Evolutionary conservation across 2,888 invertebrate species (phyloP).

Genomic region (Habrosyne pyritoides): DNA sequence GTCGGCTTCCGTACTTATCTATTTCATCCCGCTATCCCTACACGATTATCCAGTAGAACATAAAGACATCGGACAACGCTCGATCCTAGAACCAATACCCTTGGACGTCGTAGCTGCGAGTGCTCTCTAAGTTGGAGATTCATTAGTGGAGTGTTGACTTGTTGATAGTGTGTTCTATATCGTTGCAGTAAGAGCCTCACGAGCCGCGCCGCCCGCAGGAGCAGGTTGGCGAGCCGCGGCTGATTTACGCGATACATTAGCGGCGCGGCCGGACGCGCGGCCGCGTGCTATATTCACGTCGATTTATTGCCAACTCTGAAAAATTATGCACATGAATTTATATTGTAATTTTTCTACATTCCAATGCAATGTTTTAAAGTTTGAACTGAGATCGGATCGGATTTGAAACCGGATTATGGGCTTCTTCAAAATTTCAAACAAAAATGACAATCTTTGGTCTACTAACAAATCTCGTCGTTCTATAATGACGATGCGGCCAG

Average conservation of each 20-base stretch:
- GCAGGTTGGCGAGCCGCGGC: constrained; percentile 21
- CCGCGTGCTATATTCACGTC: constrained; percentile 39
- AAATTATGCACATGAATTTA: constrained; percentile 58
- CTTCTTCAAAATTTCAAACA: too few species aligned
- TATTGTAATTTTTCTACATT: constrained; percentile 27
- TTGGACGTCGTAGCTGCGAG: constrained; percentile 24
- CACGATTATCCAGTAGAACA: constrained; percentile 20
- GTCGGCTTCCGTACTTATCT: background rate
- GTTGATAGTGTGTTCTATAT: background rate
- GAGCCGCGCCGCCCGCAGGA: background rate
- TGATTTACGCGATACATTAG: constrained; percentile 73
- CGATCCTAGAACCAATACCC: constrained; percentile 29
- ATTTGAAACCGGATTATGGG: too few species aligned
- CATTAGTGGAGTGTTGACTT: constrained; percentile 6
- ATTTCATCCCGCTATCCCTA: background rate
- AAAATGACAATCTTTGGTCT: too few species aligned
- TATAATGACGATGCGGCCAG: too few species aligned
- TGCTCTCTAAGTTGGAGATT: constrained; percentile 11
- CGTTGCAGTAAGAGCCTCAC: background rate
- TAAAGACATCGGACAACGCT: constrained; percentile 18
- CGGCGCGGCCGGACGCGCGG: constrained; percentile 36
- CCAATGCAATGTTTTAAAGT: constrained; percentile 10
- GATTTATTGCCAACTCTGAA: constrained; percentile 55
- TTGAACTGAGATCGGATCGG: too few species aligned
- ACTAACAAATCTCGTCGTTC: too few species aligned